These are phyloP conservation scores for Papilio polyxenes DNA, from an alignment of 1,140 invertebrate species.

Conservation along the genomic window DNA sequence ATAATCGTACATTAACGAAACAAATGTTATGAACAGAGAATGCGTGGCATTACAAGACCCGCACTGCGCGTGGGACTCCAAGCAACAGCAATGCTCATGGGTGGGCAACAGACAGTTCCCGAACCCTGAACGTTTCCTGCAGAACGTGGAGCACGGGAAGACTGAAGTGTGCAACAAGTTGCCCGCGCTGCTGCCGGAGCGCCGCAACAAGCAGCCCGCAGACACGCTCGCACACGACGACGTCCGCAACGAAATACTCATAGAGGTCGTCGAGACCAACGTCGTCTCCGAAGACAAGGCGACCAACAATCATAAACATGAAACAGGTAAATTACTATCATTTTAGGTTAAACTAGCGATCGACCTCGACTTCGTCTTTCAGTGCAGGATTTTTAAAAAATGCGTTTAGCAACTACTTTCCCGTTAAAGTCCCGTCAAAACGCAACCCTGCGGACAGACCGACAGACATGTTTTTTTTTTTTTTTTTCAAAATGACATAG, in stretches of 20 bases:
- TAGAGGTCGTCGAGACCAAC: constrained; percentile 75
- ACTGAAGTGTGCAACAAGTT: constrained; percentile 85
- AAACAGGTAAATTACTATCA: constrained; percentile 62
- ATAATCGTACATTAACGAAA: no score
- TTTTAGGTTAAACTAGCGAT: not conserved
- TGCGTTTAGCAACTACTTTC: no score
- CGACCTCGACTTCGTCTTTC: no score
- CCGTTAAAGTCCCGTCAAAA: no score
- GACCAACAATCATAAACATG: constrained; percentile 66
- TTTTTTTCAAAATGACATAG: no score
- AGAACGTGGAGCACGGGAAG: constrained; percentile 86
- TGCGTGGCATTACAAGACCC: constrained; percentile 97
- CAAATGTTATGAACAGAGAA: constrained; percentile 82
- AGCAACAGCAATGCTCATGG: constrained; percentile 87
- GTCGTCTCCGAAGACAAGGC: constrained; percentile 68
- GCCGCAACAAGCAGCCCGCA: constrained; percentile 81
- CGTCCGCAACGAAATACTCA: constrained; percentile 74
- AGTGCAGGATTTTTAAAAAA: no score
- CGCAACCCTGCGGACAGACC: no score
- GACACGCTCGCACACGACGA: constrained; percentile 64
- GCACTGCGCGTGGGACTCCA: constrained; percentile 97
- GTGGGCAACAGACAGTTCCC: constrained; percentile 84
- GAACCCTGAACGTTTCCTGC: constrained; percentile 85
- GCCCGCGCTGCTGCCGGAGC: constrained; percentile 70
- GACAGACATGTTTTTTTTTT: no score